A percentile compares a stretch with the other conserved stretches of the same genome.
phyloP scores from a whole-genome alignment of 2,797 vertebrate species.

The Anguilla marmorata region DNA sequence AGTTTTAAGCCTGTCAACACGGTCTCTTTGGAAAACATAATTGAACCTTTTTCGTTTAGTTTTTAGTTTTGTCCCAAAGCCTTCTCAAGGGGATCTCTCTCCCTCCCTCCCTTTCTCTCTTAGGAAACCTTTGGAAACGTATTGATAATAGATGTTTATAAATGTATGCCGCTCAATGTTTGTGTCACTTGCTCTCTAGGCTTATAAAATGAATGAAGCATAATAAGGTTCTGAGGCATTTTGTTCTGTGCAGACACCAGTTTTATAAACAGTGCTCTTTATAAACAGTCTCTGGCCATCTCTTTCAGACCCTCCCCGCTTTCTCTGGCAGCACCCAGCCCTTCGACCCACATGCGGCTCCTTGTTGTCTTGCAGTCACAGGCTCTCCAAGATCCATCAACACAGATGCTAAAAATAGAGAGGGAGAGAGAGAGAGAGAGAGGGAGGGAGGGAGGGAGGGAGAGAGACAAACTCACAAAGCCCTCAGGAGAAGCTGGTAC shows the following conservation, averaged over 20 bases:
- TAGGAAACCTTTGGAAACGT: neutral
- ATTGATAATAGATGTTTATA: neutral
- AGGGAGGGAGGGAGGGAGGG: too few relatives aligned
- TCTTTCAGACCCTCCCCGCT: too few relatives aligned
- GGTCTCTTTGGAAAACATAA: neutral
- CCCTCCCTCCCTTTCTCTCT: neutral
- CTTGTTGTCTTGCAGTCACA: neutral
- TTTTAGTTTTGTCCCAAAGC: neutral
- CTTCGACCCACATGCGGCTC: neutral
- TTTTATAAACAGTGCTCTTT: too few relatives aligned
- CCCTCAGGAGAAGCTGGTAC: neutral
- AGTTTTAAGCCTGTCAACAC: neutral
- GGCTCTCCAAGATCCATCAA: neutral
- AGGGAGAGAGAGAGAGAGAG: neutral
- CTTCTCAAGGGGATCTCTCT: neutral
- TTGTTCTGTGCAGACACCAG: too few relatives aligned
- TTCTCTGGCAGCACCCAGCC: neutral
- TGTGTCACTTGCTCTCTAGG: too few relatives aligned
- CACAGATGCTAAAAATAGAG: neutral
- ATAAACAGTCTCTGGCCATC: too few relatives aligned
- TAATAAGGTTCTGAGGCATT: too few relatives aligned
- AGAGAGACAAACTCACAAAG: neutral
- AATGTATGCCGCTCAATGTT: too few relatives aligned
- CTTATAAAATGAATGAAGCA: too few relatives aligned
- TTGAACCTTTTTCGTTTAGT: neutral